These are phyloP conservation scores for Edolisoma coerulescens DNA, from an alignment of 2,113 vertebrate genomes.

Conservation along the genomic window DNA sequence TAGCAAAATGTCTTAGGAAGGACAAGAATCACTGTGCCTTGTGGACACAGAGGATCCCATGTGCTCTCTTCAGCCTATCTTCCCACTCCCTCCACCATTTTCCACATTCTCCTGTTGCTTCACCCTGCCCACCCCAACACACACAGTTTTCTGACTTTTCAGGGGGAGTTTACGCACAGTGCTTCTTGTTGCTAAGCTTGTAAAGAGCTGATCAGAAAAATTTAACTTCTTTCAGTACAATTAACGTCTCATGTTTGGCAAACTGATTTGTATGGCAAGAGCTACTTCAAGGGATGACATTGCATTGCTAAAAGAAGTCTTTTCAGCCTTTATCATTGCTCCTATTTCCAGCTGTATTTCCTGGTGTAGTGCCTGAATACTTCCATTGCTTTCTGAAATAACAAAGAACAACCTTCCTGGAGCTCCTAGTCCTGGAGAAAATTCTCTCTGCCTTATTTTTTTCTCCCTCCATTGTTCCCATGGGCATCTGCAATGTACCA, in stretches of 20 bases:
- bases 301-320: neutral
- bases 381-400: neutral
- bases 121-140: neutral
- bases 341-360: neutral
- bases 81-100: neutral
- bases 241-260: neutral
- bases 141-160: neutral
- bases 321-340: neutral
- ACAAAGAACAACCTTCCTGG: neutral
- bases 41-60: rapidly evolving
- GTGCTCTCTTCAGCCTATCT: neutral
- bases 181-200: neutral
- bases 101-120: neutral
- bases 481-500: neutral
- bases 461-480: neutral
- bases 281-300: neutral
- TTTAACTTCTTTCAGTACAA: neutral
- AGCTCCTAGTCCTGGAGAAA: neutral
- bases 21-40: neutral
- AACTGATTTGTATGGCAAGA: neutral
- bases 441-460: neutral
- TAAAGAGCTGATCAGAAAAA: neutral
- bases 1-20: neutral
- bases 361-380: neutral
- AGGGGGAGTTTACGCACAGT: neutral